Conservation (phyloP, 2,797 vertebrate genomes). For the Graptemys geographica region DNA sequence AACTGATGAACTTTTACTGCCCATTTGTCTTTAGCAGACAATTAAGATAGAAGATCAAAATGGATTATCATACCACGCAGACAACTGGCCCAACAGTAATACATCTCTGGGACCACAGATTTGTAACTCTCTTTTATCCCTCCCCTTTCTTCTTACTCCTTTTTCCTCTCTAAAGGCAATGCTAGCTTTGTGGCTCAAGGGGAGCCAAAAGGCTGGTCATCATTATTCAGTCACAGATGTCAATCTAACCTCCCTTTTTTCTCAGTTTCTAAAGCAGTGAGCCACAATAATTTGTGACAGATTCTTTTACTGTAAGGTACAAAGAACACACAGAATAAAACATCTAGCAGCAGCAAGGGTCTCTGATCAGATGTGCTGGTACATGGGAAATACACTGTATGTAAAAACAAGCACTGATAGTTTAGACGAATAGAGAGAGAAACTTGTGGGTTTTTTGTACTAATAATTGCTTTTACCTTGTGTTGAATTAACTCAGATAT, state of each 20-base stretch:
- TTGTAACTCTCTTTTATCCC: conserved; percentile 91
- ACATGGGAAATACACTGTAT: conserved; percentile 85
- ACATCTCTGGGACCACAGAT: conserved; percentile 87
- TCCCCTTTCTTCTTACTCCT: conserved; percentile 88
- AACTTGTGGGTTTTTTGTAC: conserved; percentile 49
- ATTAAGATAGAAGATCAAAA: conserved; percentile 95
- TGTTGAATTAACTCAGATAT: conserved; percentile 80
- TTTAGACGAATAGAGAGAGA: conserved; percentile 78
- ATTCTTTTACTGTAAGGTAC: conserved; percentile 90
- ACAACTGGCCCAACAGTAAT: conserved; percentile 91
- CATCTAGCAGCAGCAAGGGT: conserved; percentile 85
- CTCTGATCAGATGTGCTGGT: conserved; percentile 85
- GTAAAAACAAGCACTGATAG: conserved; percentile 85
- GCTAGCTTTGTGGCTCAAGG: conserved; percentile 92
- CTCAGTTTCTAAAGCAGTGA: conserved; percentile 87
- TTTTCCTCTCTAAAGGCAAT: conserved; percentile 89
- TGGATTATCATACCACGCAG: conserved; percentile 91
- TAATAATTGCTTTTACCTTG: conserved; percentile 75
- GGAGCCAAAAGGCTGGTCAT: conserved; percentile 91
- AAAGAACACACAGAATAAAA: conserved; percentile 91
- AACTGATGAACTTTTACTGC: conserved; percentile 89
- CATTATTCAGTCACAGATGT: conserved; percentile 94
- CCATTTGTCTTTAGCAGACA: conserved; percentile 89
- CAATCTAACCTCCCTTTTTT: conserved; percentile 87
- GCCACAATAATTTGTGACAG: conserved; percentile 91